A percentile compares a stretch with the other conserved stretches of the same genome.
These are phyloP conservation scores for Brachionus manjavacas DNA, from an alignment of 1,140 invertebrate genomes.

Conservation along the genomic window DNA sequence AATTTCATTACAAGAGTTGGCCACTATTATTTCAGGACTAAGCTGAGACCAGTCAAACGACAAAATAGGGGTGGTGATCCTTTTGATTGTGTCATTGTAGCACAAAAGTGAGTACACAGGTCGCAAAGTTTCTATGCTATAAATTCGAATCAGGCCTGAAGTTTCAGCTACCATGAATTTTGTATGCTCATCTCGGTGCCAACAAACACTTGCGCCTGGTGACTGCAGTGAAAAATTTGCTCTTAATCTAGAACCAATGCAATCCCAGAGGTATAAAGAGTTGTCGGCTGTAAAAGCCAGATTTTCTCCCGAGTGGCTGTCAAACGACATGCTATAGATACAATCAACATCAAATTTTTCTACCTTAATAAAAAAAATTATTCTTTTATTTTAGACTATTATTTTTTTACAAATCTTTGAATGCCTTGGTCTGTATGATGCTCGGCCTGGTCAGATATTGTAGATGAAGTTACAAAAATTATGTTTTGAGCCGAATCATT, in stretches of 20 bases:
- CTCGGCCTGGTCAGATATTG: background rate
- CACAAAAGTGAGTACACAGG: conserved; percentile 10
- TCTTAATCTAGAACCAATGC: background rate
- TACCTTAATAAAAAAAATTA: background rate
- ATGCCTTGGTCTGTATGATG: background rate
- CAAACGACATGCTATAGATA: conserved; percentile 16
- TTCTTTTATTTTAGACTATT: background rate
- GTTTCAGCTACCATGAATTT: conserved; percentile 22
- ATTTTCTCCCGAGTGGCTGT: background rate
- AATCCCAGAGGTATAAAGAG: conserved; percentile 8
- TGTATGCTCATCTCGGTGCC: conserved; percentile 5
- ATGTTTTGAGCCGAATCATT: background rate
- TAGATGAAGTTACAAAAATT: background rate
- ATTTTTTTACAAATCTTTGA: background rate
- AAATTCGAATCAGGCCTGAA: background rate
- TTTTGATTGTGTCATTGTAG: background rate
- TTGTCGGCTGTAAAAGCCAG: conserved; percentile 5
- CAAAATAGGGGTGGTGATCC: background rate
- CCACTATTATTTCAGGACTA: background rate
- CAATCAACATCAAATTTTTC: conserved; percentile 36
- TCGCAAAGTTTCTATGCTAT: background rate
- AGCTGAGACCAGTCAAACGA: conserved; percentile 9
- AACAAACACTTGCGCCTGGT: conserved; percentile 18
- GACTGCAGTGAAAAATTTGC: conserved; percentile 7
- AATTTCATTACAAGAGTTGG: conserved; percentile 3